Evolutionary conservation across 2,888 invertebrate species (phyloP).

Genomic region (Drosophila nigricruria): DNA sequence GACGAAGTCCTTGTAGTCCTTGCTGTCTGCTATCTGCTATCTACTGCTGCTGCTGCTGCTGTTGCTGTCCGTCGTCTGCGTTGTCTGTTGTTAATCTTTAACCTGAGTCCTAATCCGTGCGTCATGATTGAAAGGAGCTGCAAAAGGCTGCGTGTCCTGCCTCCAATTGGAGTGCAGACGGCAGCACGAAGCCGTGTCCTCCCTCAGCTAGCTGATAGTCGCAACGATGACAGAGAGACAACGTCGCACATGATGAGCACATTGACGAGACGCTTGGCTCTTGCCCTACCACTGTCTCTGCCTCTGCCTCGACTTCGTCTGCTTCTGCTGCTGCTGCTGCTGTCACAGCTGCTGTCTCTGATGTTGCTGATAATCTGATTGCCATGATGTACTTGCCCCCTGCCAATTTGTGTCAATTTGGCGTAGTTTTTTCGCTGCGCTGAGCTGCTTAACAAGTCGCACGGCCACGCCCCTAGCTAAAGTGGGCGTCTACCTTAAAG

Average conservation of each 20-base stretch:
- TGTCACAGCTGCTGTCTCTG: slow-evolving; percentile 10
- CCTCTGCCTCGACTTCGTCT: not conserved
- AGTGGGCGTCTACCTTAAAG: slow-evolving; percentile 23
- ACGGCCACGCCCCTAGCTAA: slow-evolving; percentile 14
- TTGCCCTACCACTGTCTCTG: slow-evolving; percentile 25
- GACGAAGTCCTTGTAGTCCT: slow-evolving; percentile 17
- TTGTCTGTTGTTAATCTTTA: slow-evolving; percentile 71
- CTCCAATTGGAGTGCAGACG: slow-evolving; percentile 25
- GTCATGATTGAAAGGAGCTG: slow-evolving; percentile 78
- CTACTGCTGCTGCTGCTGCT: not conserved
- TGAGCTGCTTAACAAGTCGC: slow-evolving; percentile 32
- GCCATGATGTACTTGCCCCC: slow-evolving; percentile 66
- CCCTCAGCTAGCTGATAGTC: slow-evolving; percentile 21
- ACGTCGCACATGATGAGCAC: slow-evolving; percentile 57
- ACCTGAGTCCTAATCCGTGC: slow-evolving; percentile 76
- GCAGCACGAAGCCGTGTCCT: slow-evolving; percentile 14
- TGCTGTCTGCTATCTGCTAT: not conserved
- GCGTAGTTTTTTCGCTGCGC: slow-evolving; percentile 36
- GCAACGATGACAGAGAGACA: slow-evolving; percentile 26
- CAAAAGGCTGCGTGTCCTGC: slow-evolving; percentile 60
- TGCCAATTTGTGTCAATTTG: slow-evolving; percentile 76
- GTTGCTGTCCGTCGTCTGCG: slow-evolving; percentile 2
- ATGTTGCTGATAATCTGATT: slow-evolving; percentile 65
- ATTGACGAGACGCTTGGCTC: slow-evolving; percentile 43
- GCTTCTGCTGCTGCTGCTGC: not conserved